A percentile compares a stretch with the other conserved stretches of the same genome.
Conservation (phyloP, 2,797 vertebrate species). For the Poeciliopsis turneri region DNA sequence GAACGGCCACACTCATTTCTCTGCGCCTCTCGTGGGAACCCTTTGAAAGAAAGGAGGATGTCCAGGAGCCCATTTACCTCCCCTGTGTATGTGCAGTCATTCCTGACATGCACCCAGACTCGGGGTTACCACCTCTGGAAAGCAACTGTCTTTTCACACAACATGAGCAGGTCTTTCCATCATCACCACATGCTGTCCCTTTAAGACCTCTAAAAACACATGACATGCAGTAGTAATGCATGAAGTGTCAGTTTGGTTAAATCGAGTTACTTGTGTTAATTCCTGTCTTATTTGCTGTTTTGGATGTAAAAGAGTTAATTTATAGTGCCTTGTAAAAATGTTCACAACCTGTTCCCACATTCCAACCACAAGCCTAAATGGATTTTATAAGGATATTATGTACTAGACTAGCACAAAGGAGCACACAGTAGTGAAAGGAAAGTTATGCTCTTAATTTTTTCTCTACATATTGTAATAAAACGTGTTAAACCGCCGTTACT, state of each 20-base stretch:
- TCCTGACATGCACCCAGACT: conserved; percentile 45
- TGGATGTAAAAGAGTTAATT: conserved; percentile 15
- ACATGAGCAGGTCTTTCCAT: conserved; percentile 5
- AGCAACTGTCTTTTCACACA: conserved; percentile 20
- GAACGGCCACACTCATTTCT: conserved; percentile 69
- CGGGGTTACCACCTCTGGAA: conserved; percentile 43
- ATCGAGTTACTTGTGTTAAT: conserved; percentile 35
- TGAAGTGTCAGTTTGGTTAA: conserved; percentile 17
- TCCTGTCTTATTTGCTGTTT: conserved; percentile 40
- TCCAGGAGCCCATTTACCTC: conserved; percentile 68
- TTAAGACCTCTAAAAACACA: conserved; percentile 4
- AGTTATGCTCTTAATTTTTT: neutral
- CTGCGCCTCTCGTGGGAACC: conserved; percentile 51
- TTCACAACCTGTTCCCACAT: neutral
- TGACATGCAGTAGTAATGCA: neutral
- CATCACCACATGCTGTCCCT: neutral
- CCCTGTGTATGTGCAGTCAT: conserved; percentile 39
- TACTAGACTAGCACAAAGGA: neutral
- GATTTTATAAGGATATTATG: neutral
- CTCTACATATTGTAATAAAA: neutral
- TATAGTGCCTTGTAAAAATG: neutral
- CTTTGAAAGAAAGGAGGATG: conserved; percentile 69
- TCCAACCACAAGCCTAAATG: neutral
- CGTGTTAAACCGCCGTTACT: neutral
- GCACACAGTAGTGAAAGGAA: neutral